These are phyloP conservation scores for Phycodurus eques DNA, from an alignment of 2,113 vertebrate genomes.

Conservation along the genomic window DNA sequence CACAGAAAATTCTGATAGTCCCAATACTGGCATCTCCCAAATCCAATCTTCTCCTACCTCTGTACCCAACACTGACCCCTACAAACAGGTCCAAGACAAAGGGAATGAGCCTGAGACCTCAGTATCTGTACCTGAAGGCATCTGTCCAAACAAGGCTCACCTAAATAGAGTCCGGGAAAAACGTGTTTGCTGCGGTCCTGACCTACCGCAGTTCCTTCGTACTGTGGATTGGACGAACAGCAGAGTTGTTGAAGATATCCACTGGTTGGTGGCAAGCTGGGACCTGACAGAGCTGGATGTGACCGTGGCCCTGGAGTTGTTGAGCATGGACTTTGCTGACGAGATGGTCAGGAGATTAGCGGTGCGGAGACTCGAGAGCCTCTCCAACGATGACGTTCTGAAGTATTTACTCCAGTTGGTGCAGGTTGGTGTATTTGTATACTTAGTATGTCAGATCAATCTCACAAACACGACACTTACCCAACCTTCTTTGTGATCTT, in stretches of 20 bases:
- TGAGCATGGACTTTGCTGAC: constrained; percentile 73
- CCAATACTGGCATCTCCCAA: neutral
- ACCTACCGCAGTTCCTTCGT: constrained; percentile 70
- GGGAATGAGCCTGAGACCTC: neutral
- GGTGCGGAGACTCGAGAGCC: constrained; percentile 68
- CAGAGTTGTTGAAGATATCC: constrained; percentile 67
- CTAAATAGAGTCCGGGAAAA: constrained; percentile 59
- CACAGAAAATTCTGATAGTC: neutral
- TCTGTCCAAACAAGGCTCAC: neutral
- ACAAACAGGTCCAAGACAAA: neutral
- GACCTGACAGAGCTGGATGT: constrained; percentile 67
- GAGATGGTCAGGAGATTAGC: constrained; percentile 67
- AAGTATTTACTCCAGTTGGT: constrained; percentile 78
- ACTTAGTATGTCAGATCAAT: neutral
- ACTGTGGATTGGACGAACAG: constrained; percentile 69
- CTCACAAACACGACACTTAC: neutral
- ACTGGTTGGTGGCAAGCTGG: constrained; percentile 70
- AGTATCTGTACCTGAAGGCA: neutral
- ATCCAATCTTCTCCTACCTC: neutral
- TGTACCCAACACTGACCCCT: neutral
- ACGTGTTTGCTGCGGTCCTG: constrained; percentile 62
- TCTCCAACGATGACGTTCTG: constrained; percentile 72
- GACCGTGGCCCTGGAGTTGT: constrained; percentile 72
- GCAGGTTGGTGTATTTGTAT: constrained; percentile 60
- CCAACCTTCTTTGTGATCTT: neutral